Evolutionary conservation across 2,888 invertebrate species (phyloP).

Genomic region (Drosophila borborema): DNA sequence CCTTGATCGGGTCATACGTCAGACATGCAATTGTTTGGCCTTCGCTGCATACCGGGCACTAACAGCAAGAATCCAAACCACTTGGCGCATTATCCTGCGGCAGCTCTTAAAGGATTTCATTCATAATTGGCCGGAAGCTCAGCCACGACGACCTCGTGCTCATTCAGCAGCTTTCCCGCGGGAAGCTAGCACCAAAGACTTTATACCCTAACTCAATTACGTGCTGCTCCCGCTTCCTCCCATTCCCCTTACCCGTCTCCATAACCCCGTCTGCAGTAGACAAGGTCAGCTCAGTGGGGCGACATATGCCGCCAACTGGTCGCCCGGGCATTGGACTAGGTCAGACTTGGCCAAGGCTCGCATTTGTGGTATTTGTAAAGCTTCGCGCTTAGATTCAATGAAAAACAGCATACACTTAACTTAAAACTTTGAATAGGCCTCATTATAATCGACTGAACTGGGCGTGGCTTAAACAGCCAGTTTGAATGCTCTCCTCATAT

Average conservation of each 20-base stretch:
- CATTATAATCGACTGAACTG: slow-evolving; percentile 8
- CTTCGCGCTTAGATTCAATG: neutral
- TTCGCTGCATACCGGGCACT: slow-evolving; percentile 26
- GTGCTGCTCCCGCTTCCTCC: neutral
- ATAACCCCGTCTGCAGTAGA: neutral
- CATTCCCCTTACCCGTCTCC: too few relatives aligned
- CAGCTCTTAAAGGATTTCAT: slow-evolving; percentile 64
- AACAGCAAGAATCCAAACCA: neutral
- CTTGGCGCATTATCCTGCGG: slow-evolving; percentile 24
- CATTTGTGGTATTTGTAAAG: neutral
- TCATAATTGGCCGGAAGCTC: slow-evolving; percentile 73
- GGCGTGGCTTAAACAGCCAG: slow-evolving; percentile 5
- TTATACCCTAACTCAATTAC: slow-evolving; percentile 28
- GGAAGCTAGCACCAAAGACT: slow-evolving; percentile 47
- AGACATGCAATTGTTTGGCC: slow-evolving; percentile 40
- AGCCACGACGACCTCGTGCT: slow-evolving; percentile 61
- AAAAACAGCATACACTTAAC: neutral
- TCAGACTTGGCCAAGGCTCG: slow-evolving; percentile 15
- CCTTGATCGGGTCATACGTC: slow-evolving; percentile 68
- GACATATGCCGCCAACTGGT: slow-evolving; percentile 12
- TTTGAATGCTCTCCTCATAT: neutral
- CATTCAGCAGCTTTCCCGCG: slow-evolving; percentile 47
- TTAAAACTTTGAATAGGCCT: slow-evolving; percentile 1
- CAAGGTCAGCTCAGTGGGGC: slow-evolving; percentile 11
- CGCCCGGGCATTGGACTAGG: slow-evolving; percentile 25